These are phyloP conservation scores for Drosophila niveifrons DNA, from an alignment of 2,888 invertebrate species.

Conservation along the genomic window DNA sequence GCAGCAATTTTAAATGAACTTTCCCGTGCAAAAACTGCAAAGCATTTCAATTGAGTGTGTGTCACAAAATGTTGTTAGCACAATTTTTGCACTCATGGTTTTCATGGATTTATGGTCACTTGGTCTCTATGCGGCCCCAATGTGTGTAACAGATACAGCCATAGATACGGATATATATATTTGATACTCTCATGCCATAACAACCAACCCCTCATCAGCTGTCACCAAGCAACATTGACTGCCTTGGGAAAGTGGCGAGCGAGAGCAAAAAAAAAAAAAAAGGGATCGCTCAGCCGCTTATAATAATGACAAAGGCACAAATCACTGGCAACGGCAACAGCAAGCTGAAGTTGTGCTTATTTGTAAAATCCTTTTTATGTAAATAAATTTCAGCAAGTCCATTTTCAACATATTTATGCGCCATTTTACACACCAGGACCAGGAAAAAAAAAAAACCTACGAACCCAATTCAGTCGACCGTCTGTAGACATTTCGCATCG, in stretches of 20 bases:
- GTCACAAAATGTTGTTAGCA: slow-evolving; percentile 43
- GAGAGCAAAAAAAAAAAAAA: slow-evolving; percentile 42
- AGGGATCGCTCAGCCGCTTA: slow-evolving; percentile 76
- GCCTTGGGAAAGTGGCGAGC: not conserved
- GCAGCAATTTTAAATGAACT: slow-evolving; percentile 61
- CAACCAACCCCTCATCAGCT: slow-evolving; percentile 33
- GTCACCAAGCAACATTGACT: slow-evolving; percentile 61
- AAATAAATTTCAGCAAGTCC: slow-evolving; percentile 78
- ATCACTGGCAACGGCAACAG: slow-evolving; percentile 68
- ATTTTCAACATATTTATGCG: slow-evolving; percentile 81
- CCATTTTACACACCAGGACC: slow-evolving; percentile 72
- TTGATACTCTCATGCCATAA: slow-evolving; percentile 28
- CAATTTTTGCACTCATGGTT: slow-evolving; percentile 35
- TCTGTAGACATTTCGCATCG: slow-evolving; percentile 59
- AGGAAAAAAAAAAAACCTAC: slow-evolving; percentile 7
- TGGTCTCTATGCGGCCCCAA: slow-evolving; percentile 39
- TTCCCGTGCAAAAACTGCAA: slow-evolving; percentile 54
- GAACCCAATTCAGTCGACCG: slow-evolving; percentile 46
- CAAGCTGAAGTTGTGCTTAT: slow-evolving; percentile 50
- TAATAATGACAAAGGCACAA: slow-evolving; percentile 76
- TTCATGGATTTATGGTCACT: slow-evolving; percentile 63
- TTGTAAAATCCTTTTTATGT: slow-evolving; percentile 80
- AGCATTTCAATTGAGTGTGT: slow-evolving; percentile 63
- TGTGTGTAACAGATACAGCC: slow-evolving; percentile 59
- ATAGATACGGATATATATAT: slow-evolving; percentile 37